Evolutionary conservation across 2,797 vertebrate species (phyloP).

Genomic region (Sebastes vulpes): DNA sequence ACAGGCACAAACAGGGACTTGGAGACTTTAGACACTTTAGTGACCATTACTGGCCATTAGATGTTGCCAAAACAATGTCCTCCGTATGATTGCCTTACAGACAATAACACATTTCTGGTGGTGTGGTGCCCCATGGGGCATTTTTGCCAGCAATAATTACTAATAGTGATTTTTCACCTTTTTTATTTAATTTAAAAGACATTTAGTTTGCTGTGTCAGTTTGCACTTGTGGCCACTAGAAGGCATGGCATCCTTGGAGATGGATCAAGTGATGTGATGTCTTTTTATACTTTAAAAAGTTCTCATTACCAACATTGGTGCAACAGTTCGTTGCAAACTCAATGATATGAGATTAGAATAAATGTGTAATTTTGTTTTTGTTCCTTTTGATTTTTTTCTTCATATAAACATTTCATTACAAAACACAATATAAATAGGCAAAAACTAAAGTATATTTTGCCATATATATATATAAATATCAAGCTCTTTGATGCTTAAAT

Average conservation of each 20-base stretch:
- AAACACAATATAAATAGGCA: not conserved
- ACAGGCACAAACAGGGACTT: not conserved
- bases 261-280: not conserved
- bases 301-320: too few relatives aligned
- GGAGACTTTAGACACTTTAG: not conserved
- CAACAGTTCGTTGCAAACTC: not conserved
- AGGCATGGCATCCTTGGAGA: conserved; percentile 4
- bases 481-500: not conserved
- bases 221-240: conserved; percentile 22
- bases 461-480: not conserved
- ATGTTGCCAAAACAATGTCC: not conserved
- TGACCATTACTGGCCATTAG: not conserved
- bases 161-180: not conserved
- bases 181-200: not conserved
- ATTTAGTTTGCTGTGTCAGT: not conserved
- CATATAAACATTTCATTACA: not conserved
- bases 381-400: not conserved
- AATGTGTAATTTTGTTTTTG: not conserved
- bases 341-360: not conserved
- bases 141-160: not conserved
- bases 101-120: not conserved
- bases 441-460: not conserved
- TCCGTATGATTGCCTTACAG: not conserved
- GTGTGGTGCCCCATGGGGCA: too few relatives aligned
- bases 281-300: not conserved